These are phyloP conservation scores for Agrochola circellaris DNA, from an alignment of 2,888 invertebrate species.

Conservation along the genomic window DNA sequence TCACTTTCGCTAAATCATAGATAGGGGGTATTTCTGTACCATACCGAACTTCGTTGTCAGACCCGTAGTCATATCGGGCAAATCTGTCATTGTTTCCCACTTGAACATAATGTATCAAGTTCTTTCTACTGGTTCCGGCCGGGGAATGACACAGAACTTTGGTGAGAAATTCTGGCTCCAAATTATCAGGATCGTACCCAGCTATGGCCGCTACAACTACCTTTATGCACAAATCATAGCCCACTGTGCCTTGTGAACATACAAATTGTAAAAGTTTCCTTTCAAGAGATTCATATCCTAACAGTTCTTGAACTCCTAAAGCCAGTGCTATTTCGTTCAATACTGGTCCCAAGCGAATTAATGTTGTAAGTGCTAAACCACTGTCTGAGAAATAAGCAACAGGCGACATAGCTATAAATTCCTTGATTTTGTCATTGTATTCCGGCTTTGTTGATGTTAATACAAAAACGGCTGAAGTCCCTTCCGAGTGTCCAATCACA, in stretches of 20 bases:
- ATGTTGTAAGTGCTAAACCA: conserved; percentile 7
- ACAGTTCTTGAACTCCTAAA: conserved; percentile 20
- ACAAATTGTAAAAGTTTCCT: conserved; percentile 9
- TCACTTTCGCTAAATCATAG: conserved; percentile 38
- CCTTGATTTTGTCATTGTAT: conserved; percentile 47
- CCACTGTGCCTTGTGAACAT: conserved; percentile 42
- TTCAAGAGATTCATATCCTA: conserved; percentile 40
- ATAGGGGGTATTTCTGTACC: conserved; percentile 23
- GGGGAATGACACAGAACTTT: not conserved
- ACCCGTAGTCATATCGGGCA: conserved; percentile 17
- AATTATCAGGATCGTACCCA: conserved; percentile 28
- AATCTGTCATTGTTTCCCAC: conserved; percentile 8
- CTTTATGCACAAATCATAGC: conserved; percentile 41
- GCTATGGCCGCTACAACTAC: not conserved
- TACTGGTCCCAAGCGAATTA: conserved; percentile 9
- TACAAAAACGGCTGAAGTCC: conserved; percentile 30
- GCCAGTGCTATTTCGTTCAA: conserved; percentile 6
- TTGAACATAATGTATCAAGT: not conserved
- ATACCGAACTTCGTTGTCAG: conserved; percentile 22
- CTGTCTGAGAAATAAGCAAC: conserved; percentile 25
- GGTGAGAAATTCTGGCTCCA: not conserved
- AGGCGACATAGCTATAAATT: conserved; percentile 43
- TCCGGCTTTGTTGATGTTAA: conserved; percentile 36
- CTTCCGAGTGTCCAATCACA: conserved; percentile 48
- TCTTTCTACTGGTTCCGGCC: conserved; percentile 8